Percentiles rank a stretch among this genome's conserved stretches.
These are phyloP conservation scores for Amblyraja radiata DNA, from an alignment of 2,797 vertebrate genomes.

Conservation along the genomic window DNA sequence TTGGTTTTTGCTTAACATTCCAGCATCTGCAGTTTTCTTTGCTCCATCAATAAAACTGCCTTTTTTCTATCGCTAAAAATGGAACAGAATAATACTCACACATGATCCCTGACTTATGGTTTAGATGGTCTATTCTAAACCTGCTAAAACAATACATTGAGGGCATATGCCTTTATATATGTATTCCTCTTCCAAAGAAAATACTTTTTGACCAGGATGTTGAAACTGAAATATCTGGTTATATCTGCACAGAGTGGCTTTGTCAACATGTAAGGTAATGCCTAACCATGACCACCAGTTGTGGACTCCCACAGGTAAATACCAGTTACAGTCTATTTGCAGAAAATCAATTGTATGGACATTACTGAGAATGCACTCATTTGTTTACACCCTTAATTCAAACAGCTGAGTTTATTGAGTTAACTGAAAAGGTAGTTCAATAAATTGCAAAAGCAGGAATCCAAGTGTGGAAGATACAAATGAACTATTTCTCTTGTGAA, in stretches of 20 bases:
- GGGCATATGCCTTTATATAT: background rate
- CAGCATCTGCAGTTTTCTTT: too few species aligned
- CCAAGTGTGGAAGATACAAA: background rate
- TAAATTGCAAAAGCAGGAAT: background rate
- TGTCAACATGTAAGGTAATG: background rate
- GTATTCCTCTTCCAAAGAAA: background rate
- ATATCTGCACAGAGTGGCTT: background rate
- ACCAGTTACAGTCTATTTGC: background rate
- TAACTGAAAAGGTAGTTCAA: background rate
- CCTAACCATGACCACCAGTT: background rate
- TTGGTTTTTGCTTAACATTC: too few species aligned
- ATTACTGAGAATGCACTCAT: background rate
- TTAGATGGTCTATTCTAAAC: background rate
- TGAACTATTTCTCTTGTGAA: background rate
- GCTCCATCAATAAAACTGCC: background rate
- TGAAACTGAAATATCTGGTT: background rate
- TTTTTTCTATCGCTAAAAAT: background rate
- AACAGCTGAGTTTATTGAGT: conserved; percentile 22
- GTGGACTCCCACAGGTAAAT: background rate
- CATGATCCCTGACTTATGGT: background rate
- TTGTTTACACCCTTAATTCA: background rate
- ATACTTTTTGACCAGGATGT: background rate
- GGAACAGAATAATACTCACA: background rate
- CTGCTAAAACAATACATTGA: background rate
- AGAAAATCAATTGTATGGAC: background rate